A percentile compares a stretch with the other conserved stretches of the same genome.
Evolutionary conservation across 2,888 invertebrate genomes (phyloP).

Genomic region (Tupiocoris notatus): DNA sequence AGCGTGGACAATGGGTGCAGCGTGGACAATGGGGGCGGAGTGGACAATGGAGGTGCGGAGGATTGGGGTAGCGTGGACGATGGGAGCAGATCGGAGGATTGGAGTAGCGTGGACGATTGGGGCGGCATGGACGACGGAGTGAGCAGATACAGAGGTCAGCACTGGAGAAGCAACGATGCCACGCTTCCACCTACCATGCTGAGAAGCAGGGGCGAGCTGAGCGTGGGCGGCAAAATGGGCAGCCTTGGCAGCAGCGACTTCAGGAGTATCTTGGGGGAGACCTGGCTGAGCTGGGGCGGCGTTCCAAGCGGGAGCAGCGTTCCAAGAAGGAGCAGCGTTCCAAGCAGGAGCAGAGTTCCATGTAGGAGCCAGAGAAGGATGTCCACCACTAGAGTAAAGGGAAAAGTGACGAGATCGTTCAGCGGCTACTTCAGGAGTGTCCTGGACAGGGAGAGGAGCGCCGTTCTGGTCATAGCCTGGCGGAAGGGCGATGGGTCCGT

Average conservation of each 20-base stretch:
- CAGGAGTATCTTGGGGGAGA: conserved; percentile 55
- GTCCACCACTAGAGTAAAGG: conserved; percentile 39
- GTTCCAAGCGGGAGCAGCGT: conserved; percentile 32
- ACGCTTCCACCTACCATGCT: conserved; percentile 35
- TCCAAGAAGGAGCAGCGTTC: conserved; percentile 33
- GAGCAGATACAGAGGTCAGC: background rate
- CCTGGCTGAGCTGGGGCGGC: conserved; percentile 49
- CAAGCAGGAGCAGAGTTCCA: conserved; percentile 35
- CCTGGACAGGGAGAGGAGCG: conserved; percentile 46
- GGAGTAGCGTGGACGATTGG: conserved; percentile 19
- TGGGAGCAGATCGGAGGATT: conserved; percentile 24
- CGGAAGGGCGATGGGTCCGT: conserved; percentile 46
- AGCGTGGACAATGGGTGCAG: conserved; percentile 10
- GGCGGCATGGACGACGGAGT: conserved; percentile 21
- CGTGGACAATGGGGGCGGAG: conserved; percentile 5
- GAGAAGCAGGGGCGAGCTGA: conserved; percentile 18
- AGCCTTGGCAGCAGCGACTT: conserved; percentile 48
- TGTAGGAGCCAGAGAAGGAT: conserved; percentile 40
- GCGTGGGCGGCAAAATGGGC: conserved; percentile 57
- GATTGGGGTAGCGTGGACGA: conserved; percentile 23
- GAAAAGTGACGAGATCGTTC: conserved; percentile 47
- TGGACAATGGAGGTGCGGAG: conserved; percentile 32
- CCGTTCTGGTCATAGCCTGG: conserved; percentile 46
- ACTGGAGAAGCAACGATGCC: conserved; percentile 19
- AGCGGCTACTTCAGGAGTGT: conserved; percentile 48